Evolutionary conservation across 1,140 invertebrate genomes (phyloP), one percentile per base, ranked within the genome.

Genomic region (Ips nitidus): DNA sequence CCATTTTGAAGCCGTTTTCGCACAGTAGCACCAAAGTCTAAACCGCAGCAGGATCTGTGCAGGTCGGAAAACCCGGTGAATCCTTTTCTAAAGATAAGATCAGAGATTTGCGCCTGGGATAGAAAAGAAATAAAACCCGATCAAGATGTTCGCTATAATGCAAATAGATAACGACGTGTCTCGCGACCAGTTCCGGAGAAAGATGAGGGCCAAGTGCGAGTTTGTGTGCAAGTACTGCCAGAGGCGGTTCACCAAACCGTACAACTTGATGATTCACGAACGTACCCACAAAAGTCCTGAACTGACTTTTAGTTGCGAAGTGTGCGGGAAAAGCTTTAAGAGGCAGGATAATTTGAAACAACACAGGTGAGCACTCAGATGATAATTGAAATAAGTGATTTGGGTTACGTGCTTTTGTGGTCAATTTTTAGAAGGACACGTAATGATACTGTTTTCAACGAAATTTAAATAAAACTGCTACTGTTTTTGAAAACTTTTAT

Each of bases 161-260:
- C 89, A 90, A 86, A 92, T 94, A 84, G 92, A 94, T 86, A 90
- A 90, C 85, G 92, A 94, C 86, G 92, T 93, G 84, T 89, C 91
- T 85, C 88, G 90, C 84, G 87, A 91, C 84, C 91, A 94, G 86
- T 94, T 93, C 86, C 88, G 94, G 82, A 92, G 94, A 82, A 96
- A 93, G 86, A 93, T 93, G 91, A 87, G 91, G 82, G 88, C 91
- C 84, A 93, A 97, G 87, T 97, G 95, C 87, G 93, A 99, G 86
- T 98, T 97, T 85, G 94, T 99, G 82, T 99, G 98, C 90, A 95
- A 96, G 84, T 99, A 94, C 87, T 99, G 98, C 87, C 92, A 97
- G 83, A 90, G 98, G 79, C 89, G 96, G 78, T 99, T 99, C 87
- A 98, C 95, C 78, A 99, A 99, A 86, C 94, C 95, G 70, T 99